Percentiles rank a stretch among this genome's conserved stretches.
phyloP scores from a whole-genome alignment of 2,797 vertebrate species.

The Synaphobranchus kaupii region DNA sequence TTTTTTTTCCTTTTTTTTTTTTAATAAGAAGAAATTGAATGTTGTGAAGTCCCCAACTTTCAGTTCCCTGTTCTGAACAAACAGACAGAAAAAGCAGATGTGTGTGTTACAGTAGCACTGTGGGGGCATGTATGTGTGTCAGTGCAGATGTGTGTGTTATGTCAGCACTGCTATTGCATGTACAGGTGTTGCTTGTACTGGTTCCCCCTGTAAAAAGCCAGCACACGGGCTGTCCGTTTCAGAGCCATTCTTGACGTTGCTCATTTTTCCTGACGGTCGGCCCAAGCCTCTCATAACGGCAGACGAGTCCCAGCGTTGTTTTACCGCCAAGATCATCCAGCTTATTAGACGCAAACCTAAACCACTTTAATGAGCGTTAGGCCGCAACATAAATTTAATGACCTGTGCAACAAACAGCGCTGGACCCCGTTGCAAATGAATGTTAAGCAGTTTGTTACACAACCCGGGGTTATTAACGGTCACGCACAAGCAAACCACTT shows the following conservation, averaged over 20 bases:
- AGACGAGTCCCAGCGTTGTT: background rate
- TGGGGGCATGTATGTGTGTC: too few species aligned
- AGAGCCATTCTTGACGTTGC: background rate
- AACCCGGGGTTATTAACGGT: background rate
- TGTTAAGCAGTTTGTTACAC: constrained; percentile 13
- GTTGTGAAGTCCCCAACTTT: too few species aligned
- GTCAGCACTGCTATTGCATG: too few species aligned
- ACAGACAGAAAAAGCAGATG: too few species aligned
- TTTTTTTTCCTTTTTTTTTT: too few species aligned
- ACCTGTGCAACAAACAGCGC: constrained; percentile 24
- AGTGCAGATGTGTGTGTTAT: too few species aligned
- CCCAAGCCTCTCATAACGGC: background rate
- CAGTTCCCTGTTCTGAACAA: too few species aligned
- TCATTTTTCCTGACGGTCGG: background rate
- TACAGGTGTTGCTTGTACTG: too few species aligned
- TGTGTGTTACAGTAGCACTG: too few species aligned
- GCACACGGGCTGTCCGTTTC: background rate
- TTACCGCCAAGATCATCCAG: background rate
- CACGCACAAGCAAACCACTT: background rate
- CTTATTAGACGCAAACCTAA: background rate
- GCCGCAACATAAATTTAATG: constrained; percentile 19
- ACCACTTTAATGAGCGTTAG: constrained; percentile 13
- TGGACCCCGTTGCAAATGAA: constrained; percentile 8
- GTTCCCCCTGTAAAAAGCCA: too few species aligned
- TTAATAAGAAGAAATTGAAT: too few species aligned